Evolutionary conservation across 2,797 vertebrate species (phyloP).

Genomic region (Coendou prehensilis): DNA sequence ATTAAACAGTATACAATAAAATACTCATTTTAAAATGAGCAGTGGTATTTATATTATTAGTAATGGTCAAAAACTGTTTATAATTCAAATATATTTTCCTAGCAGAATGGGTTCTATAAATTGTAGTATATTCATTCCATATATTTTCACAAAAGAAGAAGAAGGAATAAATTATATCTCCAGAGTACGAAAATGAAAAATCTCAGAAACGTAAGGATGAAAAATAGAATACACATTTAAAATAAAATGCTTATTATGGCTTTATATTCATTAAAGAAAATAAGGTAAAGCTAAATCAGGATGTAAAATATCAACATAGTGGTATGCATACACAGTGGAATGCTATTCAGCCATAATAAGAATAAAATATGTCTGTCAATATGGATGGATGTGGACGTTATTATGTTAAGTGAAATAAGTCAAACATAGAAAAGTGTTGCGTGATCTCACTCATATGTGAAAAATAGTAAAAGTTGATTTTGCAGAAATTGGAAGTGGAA

Average conservation of each 20-base stretch:
- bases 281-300: background rate
- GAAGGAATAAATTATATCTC: background rate
- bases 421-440: background rate
- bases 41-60: background rate
- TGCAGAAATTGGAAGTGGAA: background rate
- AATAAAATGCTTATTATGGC: background rate
- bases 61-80: background rate
- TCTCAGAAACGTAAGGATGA: background rate
- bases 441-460: background rate
- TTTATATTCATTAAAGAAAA: background rate
- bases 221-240: background rate
- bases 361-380: background rate
- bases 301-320: background rate
- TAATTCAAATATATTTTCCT: background rate
- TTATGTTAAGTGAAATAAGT: background rate
- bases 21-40: background rate
- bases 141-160: background rate
- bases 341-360: background rate
- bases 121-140: background rate
- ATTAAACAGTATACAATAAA: background rate
- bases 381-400: accelerated
- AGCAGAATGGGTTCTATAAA: background rate
- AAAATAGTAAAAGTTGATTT: background rate
- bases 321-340: accelerated
- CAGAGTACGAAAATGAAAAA: background rate